Percentiles rank a stretch among this genome's conserved stretches.
These are phyloP conservation scores for Calcarius lapponicus DNA, from an alignment of 2,797 vertebrate genomes.

Conservation along the genomic window DNA sequence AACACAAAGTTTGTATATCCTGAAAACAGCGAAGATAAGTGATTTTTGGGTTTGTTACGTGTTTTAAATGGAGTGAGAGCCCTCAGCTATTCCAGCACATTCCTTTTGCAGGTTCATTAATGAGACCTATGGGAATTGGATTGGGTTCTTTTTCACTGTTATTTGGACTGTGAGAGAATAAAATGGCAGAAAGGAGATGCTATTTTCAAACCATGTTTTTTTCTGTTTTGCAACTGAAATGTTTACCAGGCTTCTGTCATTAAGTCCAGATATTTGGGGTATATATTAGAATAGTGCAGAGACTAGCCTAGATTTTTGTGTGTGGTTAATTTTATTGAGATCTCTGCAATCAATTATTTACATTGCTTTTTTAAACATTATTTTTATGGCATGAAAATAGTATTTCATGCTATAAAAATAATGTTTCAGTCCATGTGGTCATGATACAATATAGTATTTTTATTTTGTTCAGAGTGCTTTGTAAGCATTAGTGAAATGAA, in stretches of 20 bases:
- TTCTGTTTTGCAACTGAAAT: conserved; percentile 7
- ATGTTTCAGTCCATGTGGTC: background rate
- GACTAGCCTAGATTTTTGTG: background rate
- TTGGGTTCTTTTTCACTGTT: conserved; percentile 62
- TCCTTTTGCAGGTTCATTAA: conserved; percentile 72
- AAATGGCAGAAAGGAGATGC: conserved; percentile 26
- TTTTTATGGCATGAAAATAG: conserved; percentile 15
- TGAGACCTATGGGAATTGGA: conserved; percentile 69
- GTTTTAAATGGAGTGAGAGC: conserved; percentile 55
- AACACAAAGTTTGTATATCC: background rate
- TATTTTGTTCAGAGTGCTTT: conserved; percentile 1
- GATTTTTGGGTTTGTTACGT: conserved; percentile 42
- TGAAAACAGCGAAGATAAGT: background rate
- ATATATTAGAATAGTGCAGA: background rate
- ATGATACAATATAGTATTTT: background rate
- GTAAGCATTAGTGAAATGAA: background rate
- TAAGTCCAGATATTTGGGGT: conserved; percentile 19
- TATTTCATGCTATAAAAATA: background rate
- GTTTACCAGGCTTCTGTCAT: background rate
- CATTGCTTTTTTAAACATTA: background rate
- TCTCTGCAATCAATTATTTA: background rate
- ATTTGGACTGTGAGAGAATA: conserved; percentile 54
- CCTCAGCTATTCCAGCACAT: conserved; percentile 70
- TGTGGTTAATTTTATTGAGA: conserved; percentile 5
- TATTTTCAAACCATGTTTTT: conserved; percentile 15